Percentiles rank a stretch among this genome's conserved stretches.
phyloP scores from a whole-genome alignment of 1,140 invertebrate species.

The Trialeurodes vaporariorum region DNA sequence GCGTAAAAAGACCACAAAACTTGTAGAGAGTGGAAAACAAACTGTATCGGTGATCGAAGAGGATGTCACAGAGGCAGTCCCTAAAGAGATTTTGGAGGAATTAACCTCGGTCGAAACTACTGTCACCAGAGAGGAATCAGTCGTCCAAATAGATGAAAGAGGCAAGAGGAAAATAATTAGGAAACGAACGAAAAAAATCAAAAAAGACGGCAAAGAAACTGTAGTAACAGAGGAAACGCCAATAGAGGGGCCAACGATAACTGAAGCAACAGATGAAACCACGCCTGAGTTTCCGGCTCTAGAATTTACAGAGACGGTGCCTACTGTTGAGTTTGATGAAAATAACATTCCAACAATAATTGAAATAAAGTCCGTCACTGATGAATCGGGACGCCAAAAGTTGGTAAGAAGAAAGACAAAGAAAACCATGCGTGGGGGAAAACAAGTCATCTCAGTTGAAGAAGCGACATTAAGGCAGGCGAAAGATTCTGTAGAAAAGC shows the following conservation, averaged over 20 bases:
- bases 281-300: background rate
- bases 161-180: background rate
- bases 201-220: slow-evolving; percentile 8
- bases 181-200: slow-evolving; percentile 6
- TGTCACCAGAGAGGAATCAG: background rate
- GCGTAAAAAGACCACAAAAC: slow-evolving; percentile 5
- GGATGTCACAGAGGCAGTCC: background rate
- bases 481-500: no score
- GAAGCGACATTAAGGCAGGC: slow-evolving; percentile 6
- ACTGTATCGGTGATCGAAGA: slow-evolving; percentile 5
- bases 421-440: background rate
- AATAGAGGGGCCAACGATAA: background rate
- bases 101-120: background rate
- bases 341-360: background rate
- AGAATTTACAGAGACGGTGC: background rate
- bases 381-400: background rate
- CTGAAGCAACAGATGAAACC: background rate
- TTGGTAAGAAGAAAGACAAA: background rate
- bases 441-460: background rate
- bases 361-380: background rate
- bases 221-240: slow-evolving; percentile 4
- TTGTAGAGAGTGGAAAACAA: background rate
- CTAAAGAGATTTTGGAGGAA: background rate
- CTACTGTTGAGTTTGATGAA: background rate
- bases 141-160: background rate